These are phyloP conservation scores for Oophaga pumilio DNA, from an alignment of 2,113 vertebrate species.

Conservation along the genomic window DNA sequence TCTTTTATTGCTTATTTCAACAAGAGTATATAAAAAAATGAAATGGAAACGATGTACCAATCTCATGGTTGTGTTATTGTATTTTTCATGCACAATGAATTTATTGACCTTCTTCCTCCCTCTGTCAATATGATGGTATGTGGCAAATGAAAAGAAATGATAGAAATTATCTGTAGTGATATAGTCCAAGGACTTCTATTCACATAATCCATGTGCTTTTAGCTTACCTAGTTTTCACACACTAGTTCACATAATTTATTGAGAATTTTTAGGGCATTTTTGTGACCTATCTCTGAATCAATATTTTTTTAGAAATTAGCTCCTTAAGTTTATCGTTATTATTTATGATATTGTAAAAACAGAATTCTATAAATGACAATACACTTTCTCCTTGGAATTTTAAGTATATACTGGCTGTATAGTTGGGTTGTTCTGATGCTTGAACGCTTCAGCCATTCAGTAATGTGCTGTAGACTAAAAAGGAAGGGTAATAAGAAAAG, in stretches of 20 bases:
- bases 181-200: slow-evolving; percentile 55
- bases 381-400: slow-evolving; percentile 42
- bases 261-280: no score
- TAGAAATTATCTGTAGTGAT: slow-evolving; percentile 54
- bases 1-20: no score
- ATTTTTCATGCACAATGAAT: slow-evolving; percentile 78
- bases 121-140: slow-evolving; percentile 73
- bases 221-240: slow-evolving; percentile 46
- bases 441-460: no score
- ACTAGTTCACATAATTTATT: no score
- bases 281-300: no score
- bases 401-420: no score
- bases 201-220: slow-evolving; percentile 55
- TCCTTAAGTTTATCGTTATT: not conserved
- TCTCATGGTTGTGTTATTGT: slow-evolving; percentile 74
- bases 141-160: slow-evolving; percentile 73
- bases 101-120: slow-evolving; percentile 73
- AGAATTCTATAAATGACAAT: not conserved
- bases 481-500: no score
- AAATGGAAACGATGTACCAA: not conserved
- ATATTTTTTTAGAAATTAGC: no score
- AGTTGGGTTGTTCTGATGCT: no score
- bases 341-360: slow-evolving; percentile 45
- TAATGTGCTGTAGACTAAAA: no score
- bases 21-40: no score